Evolutionary conservation across 2,888 invertebrate species (phyloP).

Genomic region (Neuroscelio doddi): DNA sequence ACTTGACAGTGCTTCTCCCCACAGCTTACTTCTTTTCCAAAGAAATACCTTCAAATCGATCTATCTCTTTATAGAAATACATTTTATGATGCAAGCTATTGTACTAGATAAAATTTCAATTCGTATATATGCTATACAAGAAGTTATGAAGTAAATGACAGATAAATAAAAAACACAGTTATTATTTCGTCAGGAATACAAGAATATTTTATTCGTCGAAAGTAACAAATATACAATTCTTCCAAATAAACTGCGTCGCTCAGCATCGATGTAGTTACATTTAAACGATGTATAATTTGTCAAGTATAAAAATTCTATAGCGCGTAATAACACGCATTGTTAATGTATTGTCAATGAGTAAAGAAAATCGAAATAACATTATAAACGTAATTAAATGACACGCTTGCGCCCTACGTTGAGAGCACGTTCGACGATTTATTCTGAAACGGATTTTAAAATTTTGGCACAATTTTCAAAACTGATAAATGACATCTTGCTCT

Average conservation of each 20-base stretch:
- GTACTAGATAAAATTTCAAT: too few relatives aligned
- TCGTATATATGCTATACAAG: too few relatives aligned
- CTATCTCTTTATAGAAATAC: too few relatives aligned
- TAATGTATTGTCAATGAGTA: conserved; percentile 58
- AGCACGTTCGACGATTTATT: conserved; percentile 47
- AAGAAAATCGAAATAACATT: conserved; percentile 36
- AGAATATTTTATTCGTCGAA: conserved; percentile 73
- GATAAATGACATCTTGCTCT: conserved; percentile 57
- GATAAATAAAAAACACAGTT: conserved; percentile 4
- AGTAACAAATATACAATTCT: conserved; percentile 72
- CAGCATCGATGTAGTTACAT: conserved; percentile 27
- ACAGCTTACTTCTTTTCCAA: conserved; percentile 22
- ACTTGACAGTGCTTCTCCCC: conserved; percentile 26
- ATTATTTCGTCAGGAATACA: conserved; percentile 67
- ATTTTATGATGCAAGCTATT: too few relatives aligned
- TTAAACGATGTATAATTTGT: conserved; percentile 38
- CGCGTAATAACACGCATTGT: conserved; percentile 16
- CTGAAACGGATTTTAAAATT: conserved; percentile 58
- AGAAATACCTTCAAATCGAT: conserved; percentile 25
- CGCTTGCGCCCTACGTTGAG: conserved; percentile 9
- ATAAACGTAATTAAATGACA: conserved; percentile 14
- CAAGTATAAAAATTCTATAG: conserved; percentile 39
- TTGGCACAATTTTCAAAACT: conserved; percentile 66
- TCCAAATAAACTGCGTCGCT: conserved; percentile 64
- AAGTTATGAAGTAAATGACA: neutral